Percentiles rank a stretch among this genome's conserved stretches.
Conservation (phyloP, 2,113 vertebrate genomes). For the Thryonomys swinderianus region DNA sequence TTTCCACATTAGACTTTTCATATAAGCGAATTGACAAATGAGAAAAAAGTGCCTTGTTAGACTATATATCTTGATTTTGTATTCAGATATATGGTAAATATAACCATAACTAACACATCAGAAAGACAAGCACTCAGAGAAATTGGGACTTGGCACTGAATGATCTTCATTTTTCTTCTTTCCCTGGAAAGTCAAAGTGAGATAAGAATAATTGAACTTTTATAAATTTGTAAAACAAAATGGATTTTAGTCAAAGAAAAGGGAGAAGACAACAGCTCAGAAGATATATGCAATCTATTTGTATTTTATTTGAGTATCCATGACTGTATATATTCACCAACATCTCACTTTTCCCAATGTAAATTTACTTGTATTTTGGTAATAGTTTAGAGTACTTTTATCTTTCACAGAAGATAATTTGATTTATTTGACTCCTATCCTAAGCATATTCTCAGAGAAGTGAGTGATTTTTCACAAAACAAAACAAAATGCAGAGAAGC, state of each 20-base stretch:
- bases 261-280: not conserved
- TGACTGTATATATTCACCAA: not conserved
- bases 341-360: not conserved
- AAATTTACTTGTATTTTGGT: not conserved
- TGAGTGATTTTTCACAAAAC: not conserved
- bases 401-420: not conserved
- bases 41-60: not conserved
- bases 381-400: not conserved
- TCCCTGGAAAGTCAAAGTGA: conserved; percentile 21
- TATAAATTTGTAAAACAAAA: conserved; percentile 39
- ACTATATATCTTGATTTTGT: conserved; percentile 26
- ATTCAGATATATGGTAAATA: not conserved
- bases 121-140: not conserved
- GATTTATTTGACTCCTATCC: not conserved
- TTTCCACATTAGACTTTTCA: conserved; percentile 20
- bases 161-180: not conserved
- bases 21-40: conserved; percentile 33
- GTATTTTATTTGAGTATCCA: not conserved
- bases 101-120: not conserved
- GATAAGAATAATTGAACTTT: conserved; percentile 33
- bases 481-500: not conserved
- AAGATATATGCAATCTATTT: not conserved
- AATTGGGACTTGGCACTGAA: not conserved
- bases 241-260: not conserved
- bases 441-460: not conserved